A percentile compares a stretch with the other conserved stretches of the same genome.
Conservation (phyloP, 2,888 invertebrate genomes). For the Tachina grossa region DNA sequence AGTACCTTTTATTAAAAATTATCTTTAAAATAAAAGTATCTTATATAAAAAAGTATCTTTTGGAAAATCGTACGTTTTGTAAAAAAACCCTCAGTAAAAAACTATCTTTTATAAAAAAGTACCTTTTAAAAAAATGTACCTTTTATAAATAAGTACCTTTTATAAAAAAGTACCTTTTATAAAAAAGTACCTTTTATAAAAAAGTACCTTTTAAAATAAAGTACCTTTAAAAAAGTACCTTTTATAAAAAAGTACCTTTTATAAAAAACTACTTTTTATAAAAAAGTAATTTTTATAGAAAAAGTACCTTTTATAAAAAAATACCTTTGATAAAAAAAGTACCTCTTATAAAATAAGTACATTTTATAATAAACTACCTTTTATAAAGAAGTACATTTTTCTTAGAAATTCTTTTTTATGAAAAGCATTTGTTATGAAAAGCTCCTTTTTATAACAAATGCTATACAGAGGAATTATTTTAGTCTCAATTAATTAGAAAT, state of each 20-base stretch:
- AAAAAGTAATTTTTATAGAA: not conserved
- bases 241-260: not conserved
- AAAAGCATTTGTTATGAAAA: not conserved
- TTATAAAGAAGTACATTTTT: not conserved
- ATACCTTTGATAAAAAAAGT: not conserved
- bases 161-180: not conserved
- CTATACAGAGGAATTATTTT: not conserved
- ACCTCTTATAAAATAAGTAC: not conserved
- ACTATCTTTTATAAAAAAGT: not conserved
- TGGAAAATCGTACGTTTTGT: not conserved
- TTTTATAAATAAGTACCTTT: conserved; percentile 2
- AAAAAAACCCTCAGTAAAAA: not conserved
- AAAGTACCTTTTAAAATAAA: not conserved
- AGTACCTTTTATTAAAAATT: not conserved
- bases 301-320: not conserved
- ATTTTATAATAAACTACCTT: not conserved
- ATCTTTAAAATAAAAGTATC: no score
- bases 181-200: not conserved
- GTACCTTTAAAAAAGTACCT: not conserved
- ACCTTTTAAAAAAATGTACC: not conserved
- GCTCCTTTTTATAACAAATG: not conserved
- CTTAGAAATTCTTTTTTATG: not conserved
- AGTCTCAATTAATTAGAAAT: not conserved
- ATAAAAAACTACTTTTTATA: not conserved
- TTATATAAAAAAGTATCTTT: not conserved